A percentile compares a stretch with the other conserved stretches of the same genome.
These are phyloP conservation scores for Frieseomelitta varia DNA, from an alignment of 1,140 invertebrate genomes.

Conservation along the genomic window DNA sequence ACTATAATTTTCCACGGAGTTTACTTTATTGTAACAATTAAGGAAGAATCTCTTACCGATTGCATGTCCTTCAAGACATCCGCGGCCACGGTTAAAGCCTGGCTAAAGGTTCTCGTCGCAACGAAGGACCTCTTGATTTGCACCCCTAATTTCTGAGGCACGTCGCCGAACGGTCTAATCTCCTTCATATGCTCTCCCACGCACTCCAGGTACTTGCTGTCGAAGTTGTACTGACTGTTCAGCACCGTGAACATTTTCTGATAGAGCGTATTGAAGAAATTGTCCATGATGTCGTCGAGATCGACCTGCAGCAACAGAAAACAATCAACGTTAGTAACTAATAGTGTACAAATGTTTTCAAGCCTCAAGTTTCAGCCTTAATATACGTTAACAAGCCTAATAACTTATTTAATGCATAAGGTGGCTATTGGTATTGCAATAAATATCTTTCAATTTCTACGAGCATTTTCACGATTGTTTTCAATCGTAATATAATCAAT, in stretches of 20 bases:
- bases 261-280: constrained; percentile 96
- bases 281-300: constrained; percentile 93
- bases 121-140: constrained; percentile 96
- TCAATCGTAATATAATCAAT: too few species aligned
- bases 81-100: constrained; percentile 91
- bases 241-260: constrained; percentile 98
- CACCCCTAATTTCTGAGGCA: constrained; percentile 93
- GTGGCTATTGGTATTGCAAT: too few species aligned
- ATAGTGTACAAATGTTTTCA: too few species aligned
- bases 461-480: too few species aligned
- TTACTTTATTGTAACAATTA: background rate
- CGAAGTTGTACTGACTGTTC: constrained; percentile 94
- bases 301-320: constrained; percentile 83
- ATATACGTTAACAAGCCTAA: too few species aligned
- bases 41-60: constrained; percentile 84
- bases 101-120: constrained; percentile 95
- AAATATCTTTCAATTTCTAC: too few species aligned
- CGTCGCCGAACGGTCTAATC: constrained; percentile 96
- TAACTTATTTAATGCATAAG: too few species aligned
- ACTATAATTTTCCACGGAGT: too few species aligned
- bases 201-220: constrained; percentile 93
- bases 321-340: background rate
- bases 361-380: too few species aligned
- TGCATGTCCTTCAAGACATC: constrained; percentile 92
- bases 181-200: constrained; percentile 95